Conservation (phyloP, 2,797 vertebrate genomes). For the Pyrrhura leucotis region DNA sequence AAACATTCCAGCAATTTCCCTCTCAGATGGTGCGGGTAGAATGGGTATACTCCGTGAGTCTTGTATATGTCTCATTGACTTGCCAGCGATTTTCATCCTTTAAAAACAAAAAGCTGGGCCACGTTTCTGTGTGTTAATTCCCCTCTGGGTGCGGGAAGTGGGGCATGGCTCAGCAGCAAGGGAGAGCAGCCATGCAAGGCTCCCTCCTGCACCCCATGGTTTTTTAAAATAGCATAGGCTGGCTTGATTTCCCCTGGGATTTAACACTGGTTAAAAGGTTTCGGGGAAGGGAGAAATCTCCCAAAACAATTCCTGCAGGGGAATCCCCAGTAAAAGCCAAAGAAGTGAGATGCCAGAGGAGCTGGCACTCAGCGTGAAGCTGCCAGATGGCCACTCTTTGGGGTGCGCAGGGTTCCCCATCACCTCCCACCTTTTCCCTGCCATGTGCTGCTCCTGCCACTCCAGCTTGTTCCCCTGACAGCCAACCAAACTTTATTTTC, state of each 20-base stretch:
- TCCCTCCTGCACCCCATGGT: neutral
- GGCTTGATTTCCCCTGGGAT: neutral
- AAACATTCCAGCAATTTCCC: neutral
- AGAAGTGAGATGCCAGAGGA: neutral
- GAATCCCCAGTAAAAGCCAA: neutral
- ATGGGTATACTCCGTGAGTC: neutral
- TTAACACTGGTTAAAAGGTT: neutral
- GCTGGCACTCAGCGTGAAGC: neutral
- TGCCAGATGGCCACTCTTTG: fast-evolving
- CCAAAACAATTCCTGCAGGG: neutral
- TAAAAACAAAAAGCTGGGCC: neutral
- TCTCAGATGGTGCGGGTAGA: fast-evolving
- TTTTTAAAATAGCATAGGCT: neutral
- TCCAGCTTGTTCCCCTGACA: neutral
- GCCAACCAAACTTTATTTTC: neutral
- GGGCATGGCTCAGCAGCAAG: neutral
- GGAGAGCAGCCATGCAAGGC: neutral
- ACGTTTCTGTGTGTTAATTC: neutral
- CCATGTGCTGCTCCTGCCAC: neutral
- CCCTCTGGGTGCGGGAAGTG: fast-evolving
- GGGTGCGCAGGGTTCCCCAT: neutral
- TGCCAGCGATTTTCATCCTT: neutral
- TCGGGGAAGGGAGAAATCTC: neutral
- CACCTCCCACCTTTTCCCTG: fast-evolving
- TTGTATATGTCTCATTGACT: neutral